Evolutionary conservation across 2,113 vertebrate genomes (phyloP), one percentile per base, ranked within the genome.

Genomic region (Empidonax traillii): DNA sequence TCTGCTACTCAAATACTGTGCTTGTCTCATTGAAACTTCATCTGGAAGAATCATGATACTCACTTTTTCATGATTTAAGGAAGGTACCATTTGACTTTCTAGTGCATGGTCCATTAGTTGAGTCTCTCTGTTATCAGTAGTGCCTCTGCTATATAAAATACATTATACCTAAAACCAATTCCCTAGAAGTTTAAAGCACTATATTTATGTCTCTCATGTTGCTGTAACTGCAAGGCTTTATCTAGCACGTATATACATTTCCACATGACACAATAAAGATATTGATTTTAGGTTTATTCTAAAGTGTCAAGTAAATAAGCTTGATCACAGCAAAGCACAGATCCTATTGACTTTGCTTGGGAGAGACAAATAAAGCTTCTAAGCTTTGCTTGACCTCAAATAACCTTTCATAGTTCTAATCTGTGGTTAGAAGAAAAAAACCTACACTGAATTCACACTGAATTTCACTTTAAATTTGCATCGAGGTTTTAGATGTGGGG

Each of bases 281-380:
- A 95, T 59, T 62, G 75, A 94, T 95, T 90, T 74, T 88, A 86
- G 43, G 24, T 92, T 90, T 93, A 92, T 84, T 89, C 23, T 92
- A 67, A 93, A 94, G 35, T 58, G 68, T 84, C 82, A 93, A 74
- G 68, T 90, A 92, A 96, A 77, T 61, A 74, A 65, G 24, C 51
- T 83, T 86, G 83, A 88, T 92, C 59, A 71, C 68, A 94, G 47
- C 47, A 81, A 74, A 84, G 59, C 14, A 55, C 43, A 89, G 58
- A 84, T 66, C 39, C 30, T 84, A 31, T 87, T 92, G 83, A 86
- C 80, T 81, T 90, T 81, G 10, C 39, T 61, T 35, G 39, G 43
- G 33, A 92, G 68, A 92, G 21, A 77, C 25, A 93, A 89, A 85
- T 87, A 91, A 90, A 92, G 7, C 22, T 85, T 33, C 33, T 61